phyloP scores from a whole-genome alignment of 1,140 invertebrate species.

The Macrotrachela quadricornifera region DNA sequence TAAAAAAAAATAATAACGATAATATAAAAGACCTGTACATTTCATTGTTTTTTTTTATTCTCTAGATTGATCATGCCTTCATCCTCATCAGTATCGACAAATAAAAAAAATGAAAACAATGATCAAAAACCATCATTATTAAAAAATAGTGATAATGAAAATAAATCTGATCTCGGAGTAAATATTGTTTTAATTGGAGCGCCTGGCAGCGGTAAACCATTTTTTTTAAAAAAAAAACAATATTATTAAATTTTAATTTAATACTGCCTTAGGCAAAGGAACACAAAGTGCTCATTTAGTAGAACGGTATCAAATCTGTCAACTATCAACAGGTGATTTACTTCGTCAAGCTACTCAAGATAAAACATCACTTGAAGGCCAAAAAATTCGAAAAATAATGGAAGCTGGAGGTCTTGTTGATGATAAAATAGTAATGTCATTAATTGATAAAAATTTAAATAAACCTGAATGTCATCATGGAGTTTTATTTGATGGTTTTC shows the following conservation, averaged over 20 bases:
- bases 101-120: too few species aligned
- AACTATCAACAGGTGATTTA: conserved; percentile 59
- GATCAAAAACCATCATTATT: too few species aligned
- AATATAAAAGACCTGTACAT: too few species aligned
- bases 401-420: conserved; percentile 69
- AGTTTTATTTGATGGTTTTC: conserved; percentile 91
- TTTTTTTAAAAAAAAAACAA: not conserved
- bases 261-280: conserved; percentile 47
- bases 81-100: too few species aligned
- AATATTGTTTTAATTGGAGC: conserved; percentile 75
- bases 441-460: conserved; percentile 76
- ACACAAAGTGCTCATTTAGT: conserved; percentile 51
- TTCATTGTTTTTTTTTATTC: too few species aligned
- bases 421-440: conserved; percentile 74
- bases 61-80: too few species aligned
- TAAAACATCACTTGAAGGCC: conserved; percentile 63
- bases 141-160: too few species aligned
- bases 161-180: conserved; percentile 32
- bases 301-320: conserved; percentile 61
- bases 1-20: too few species aligned
- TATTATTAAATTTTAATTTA: conserved; percentile 5
- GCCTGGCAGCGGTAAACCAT: conserved; percentile 55
- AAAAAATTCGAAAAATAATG: conserved; percentile 61
- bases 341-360: conserved; percentile 46
- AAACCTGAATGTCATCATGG: conserved; percentile 75